phyloP scores from a whole-genome alignment of 2,888 invertebrate species.

The Trichogramma evanescens region DNA sequence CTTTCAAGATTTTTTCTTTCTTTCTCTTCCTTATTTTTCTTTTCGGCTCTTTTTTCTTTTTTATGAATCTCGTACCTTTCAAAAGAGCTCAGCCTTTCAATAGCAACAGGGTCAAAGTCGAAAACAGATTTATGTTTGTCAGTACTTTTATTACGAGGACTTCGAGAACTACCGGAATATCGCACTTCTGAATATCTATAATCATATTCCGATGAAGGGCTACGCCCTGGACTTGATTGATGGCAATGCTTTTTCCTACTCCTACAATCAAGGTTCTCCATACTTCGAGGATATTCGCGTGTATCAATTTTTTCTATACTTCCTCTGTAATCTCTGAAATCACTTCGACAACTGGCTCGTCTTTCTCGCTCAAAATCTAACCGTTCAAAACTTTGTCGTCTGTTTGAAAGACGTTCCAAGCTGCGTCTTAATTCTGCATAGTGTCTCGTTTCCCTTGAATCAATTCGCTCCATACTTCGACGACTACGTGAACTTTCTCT shows the following conservation, averaged over 20 bases:
- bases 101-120: constrained; percentile 38
- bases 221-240: constrained; percentile 22
- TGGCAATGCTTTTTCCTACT: constrained; percentile 14
- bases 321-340: constrained; percentile 30
- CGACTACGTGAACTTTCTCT: constrained; percentile 36
- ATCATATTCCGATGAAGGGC: constrained; percentile 30
- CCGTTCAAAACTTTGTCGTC: constrained; percentile 32
- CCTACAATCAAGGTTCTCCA: constrained; percentile 31
- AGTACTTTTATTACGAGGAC: constrained; percentile 36
- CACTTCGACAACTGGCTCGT: constrained; percentile 23
- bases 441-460: constrained; percentile 31
- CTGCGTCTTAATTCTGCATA: constrained; percentile 35
- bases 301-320: constrained; percentile 37
- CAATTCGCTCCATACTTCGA: constrained; percentile 29
- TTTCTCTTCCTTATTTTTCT: constrained; percentile 24
- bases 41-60: constrained; percentile 25
- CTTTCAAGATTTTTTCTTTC: constrained; percentile 30
- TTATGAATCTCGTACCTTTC: constrained; percentile 28
- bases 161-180: constrained; percentile 31
- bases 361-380: constrained; percentile 29
- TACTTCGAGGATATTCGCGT: constrained; percentile 31
- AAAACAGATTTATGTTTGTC: constrained; percentile 37
- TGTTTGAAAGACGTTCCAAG: constrained; percentile 35
- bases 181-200: constrained; percentile 38
- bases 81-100: constrained; percentile 35